phyloP scores from a whole-genome alignment of 2,888 invertebrate genomes.

The Tachina fera region DNA sequence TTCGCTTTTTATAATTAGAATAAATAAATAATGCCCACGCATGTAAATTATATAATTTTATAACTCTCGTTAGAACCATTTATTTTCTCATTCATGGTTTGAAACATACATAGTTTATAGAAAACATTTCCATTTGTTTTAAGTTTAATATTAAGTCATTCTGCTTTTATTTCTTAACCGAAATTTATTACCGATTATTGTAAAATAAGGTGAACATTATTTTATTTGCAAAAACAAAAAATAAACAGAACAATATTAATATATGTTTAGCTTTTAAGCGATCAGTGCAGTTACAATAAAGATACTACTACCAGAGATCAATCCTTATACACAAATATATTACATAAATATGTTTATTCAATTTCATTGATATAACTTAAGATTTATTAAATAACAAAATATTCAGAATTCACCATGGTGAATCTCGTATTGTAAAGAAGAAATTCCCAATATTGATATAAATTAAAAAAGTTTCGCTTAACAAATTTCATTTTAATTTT shows the following conservation, averaged over 20 bases:
- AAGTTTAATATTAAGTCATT: slow-evolving; percentile 35
- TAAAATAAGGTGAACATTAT: slow-evolving; percentile 21
- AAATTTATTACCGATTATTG: slow-evolving; percentile 1
- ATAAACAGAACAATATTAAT: slow-evolving; percentile 13
- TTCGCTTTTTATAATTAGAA: background rate
- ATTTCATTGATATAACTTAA: background rate
- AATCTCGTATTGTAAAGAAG: too few relatives aligned
- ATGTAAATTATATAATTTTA: too few relatives aligned
- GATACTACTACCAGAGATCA: slow-evolving; percentile 56
- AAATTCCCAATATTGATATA: too few relatives aligned
- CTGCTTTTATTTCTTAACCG: background rate
- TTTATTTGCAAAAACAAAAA: slow-evolving; percentile 47
- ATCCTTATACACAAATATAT: slow-evolving; percentile 23
- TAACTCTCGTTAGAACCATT: background rate
- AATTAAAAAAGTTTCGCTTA: too few relatives aligned
- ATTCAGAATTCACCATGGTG: too few relatives aligned
- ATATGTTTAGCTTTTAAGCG: slow-evolving; percentile 65
- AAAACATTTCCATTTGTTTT: slow-evolving; percentile 55
- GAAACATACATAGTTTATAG: background rate
- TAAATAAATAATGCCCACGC: background rate
- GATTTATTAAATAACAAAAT: too few relatives aligned
- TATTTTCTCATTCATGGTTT: background rate
- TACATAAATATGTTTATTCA: background rate
- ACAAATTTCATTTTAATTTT: too few relatives aligned
- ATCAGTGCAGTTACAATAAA: slow-evolving; percentile 72